Percentiles rank a stretch among this genome's conserved stretches.
Evolutionary conservation across 1,140 invertebrate species (phyloP).

Genomic region (Scaptodrosophila lebanonensis): DNA sequence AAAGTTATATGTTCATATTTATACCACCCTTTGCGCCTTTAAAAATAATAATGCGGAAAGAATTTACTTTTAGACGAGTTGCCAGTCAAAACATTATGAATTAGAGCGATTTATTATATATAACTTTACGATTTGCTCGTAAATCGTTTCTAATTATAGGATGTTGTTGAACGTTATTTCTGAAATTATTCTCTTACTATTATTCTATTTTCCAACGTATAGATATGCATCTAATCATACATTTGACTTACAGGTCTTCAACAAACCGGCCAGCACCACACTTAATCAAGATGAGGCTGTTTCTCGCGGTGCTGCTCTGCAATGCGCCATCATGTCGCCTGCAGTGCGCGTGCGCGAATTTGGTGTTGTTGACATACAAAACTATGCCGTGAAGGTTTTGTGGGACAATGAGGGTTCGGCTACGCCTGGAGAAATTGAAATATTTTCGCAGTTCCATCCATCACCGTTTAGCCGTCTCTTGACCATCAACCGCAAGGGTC

Average conservation of each 20-base stretch:
- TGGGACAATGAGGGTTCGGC: constrained; percentile 88
- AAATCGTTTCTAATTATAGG: too few species aligned
- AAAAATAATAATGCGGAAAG: too few species aligned
- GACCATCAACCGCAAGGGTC: constrained; percentile 92
- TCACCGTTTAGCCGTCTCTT: constrained; percentile 96
- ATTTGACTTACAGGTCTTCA: constrained; percentile 85
- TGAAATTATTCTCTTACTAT: not conserved
- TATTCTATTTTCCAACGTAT: not conserved
- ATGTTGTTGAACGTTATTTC: too few species aligned
- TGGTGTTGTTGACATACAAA: constrained; percentile 93
- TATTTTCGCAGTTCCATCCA: constrained; percentile 92
- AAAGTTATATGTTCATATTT: too few species aligned
- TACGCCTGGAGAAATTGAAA: constrained; percentile 82
- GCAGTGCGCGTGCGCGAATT: constrained; percentile 97
- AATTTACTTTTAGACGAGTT: too few species aligned
- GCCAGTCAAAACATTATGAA: too few species aligned
- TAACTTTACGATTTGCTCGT: too few species aligned
- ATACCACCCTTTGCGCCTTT: too few species aligned
- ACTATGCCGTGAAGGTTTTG: constrained; percentile 91
- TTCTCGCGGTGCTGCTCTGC: constrained; percentile 94
- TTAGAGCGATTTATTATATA: too few species aligned
- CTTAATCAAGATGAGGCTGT: constrained; percentile 99
- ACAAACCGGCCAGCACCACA: constrained; percentile 93
- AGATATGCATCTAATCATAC: too few species aligned
- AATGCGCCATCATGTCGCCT: constrained; percentile 97